phyloP scores from a whole-genome alignment of 2,797 vertebrate species.

The Psittacula derbiana region DNA sequence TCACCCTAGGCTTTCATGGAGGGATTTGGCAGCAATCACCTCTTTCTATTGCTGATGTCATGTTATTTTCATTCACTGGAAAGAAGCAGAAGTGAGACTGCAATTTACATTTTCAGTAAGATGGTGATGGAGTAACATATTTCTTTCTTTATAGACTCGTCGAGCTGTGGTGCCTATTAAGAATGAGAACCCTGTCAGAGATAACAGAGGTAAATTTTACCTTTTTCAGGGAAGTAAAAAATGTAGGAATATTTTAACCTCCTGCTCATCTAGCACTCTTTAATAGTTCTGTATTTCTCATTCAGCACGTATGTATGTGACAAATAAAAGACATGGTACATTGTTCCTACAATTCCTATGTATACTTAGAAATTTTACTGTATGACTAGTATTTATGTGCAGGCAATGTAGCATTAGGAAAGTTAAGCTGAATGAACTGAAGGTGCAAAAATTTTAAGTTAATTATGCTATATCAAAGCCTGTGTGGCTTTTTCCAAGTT shows the following conservation, averaged over 20 bases:
- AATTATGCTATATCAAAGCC: background rate
- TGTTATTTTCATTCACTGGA: slow-evolving; percentile 4
- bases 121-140: background rate
- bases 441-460: background rate
- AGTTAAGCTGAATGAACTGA: background rate
- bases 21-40: background rate
- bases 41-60: fast-evolving
- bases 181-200: slow-evolving; percentile 85
- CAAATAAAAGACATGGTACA: background rate
- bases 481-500: background rate
- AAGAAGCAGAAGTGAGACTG: background rate
- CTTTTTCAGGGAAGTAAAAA: background rate
- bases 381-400: background rate
- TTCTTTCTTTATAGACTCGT: slow-evolving; percentile 80
- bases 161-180: slow-evolving; percentile 83
- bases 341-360: background rate
- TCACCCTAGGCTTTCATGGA: background rate
- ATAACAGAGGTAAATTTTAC: slow-evolving; percentile 87
- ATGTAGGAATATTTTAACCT: background rate
- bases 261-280: background rate
- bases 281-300: background rate
- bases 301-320: background rate
- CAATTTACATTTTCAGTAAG: background rate
- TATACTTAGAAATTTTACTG: background rate
- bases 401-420: background rate